phyloP scores from a whole-genome alignment of 2,888 invertebrate species.

The Hirtodrosophila histrioides region DNA sequence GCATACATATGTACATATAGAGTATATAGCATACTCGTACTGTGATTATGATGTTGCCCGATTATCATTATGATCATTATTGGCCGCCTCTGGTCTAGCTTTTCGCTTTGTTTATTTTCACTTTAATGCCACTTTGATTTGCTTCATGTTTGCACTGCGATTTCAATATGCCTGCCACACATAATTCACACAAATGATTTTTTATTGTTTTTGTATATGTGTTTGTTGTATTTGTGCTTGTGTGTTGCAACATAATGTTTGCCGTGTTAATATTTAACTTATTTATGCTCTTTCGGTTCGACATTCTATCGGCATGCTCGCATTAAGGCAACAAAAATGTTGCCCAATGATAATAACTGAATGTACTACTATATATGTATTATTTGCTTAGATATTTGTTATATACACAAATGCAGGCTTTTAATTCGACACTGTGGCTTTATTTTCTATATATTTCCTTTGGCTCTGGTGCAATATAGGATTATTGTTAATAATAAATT shows the following conservation, averaged over 20 bases:
- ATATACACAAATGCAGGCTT: neutral
- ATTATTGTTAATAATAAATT: too few species aligned
- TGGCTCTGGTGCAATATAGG: too few species aligned
- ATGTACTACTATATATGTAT: too few species aligned
- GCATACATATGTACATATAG: constrained; percentile 22
- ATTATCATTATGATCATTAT: constrained; percentile 59
- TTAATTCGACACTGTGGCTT: neutral
- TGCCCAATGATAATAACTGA: constrained; percentile 7
- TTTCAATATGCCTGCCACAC: constrained; percentile 11
- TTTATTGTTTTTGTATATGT: too few species aligned
- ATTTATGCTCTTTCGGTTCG: constrained; percentile 16
- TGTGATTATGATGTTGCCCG: constrained; percentile 60
- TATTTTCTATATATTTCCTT: too few species aligned
- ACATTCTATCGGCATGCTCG: constrained; percentile 11
- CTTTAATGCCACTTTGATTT: constrained; percentile 17
- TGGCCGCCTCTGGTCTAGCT: constrained; percentile 36
- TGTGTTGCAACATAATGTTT: constrained; percentile 20
- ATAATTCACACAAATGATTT: constrained; percentile 14
- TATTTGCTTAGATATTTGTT: constrained; percentile 18
- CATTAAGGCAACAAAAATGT: constrained; percentile 15
- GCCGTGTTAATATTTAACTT: constrained; percentile 24
- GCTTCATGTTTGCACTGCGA: constrained; percentile 21
- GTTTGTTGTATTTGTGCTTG: too few species aligned
- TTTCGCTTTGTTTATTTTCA: constrained; percentile 46
- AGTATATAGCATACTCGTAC: neutral